A percentile compares a stretch with the other conserved stretches of the same genome.
Evolutionary conservation across 2,888 invertebrate species (phyloP).

Genomic region (Drosophila multiciliata): DNA sequence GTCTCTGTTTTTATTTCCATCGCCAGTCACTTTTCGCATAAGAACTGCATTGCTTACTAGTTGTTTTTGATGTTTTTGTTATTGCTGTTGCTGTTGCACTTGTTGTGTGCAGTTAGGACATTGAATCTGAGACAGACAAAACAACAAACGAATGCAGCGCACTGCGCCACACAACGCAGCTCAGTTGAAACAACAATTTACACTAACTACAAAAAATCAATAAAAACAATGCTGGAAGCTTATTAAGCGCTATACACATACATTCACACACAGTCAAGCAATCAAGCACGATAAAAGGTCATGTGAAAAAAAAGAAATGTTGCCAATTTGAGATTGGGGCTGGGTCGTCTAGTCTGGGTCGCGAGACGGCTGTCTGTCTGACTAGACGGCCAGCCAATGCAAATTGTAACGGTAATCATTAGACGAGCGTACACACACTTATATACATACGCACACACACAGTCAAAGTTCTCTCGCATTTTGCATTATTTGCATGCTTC

Average conservation of each 20-base stretch:
- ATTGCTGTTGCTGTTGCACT: conserved; percentile 63
- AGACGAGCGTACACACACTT: conserved; percentile 49
- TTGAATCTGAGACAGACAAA: conserved; percentile 55
- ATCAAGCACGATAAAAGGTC: conserved; percentile 62
- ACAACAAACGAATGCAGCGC: conserved; percentile 26
- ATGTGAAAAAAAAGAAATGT: conserved; percentile 51
- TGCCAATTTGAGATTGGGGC: conserved; percentile 68
- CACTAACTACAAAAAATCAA: conserved; percentile 51
- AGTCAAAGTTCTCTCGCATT: conserved; percentile 32
- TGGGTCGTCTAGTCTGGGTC: conserved; percentile 76
- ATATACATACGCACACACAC: conserved; percentile 22
- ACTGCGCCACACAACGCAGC: conserved; percentile 18
- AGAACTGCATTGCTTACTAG: conserved; percentile 14
- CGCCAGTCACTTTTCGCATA: background rate
- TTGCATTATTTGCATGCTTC: conserved; percentile 62
- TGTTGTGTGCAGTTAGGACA: conserved; percentile 63
- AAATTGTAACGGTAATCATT: conserved; percentile 80
- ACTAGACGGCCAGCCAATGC: conserved; percentile 71
- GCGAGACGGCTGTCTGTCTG: conserved; percentile 66
- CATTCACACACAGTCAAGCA: conserved; percentile 14
- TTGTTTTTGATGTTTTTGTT: conserved; percentile 52
- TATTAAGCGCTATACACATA: conserved; percentile 28
- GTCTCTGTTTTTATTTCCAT: background rate
- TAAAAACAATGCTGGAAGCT: conserved; percentile 42
- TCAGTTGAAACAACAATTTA: conserved; percentile 42